phyloP scores from a whole-genome alignment of 2,797 vertebrate species.

The Amazona finschi region DNA sequence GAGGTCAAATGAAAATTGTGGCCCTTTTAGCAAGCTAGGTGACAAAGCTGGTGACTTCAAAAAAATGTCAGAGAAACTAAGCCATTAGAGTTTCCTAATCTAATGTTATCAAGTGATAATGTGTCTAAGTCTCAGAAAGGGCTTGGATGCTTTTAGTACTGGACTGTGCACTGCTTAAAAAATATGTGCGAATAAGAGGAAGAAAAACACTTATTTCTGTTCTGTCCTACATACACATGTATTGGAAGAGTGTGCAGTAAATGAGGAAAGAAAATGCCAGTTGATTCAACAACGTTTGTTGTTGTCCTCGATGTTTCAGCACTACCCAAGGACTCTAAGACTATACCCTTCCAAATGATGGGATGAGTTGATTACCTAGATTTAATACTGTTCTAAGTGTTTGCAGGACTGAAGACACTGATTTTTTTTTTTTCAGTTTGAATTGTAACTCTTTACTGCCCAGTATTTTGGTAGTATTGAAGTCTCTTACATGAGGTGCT shows the following conservation, averaged over 20 bases:
- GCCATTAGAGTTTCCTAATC: not conserved
- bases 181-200: not conserved
- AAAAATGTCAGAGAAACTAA: not conserved
- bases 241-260: not conserved
- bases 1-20: not conserved
- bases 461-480: not conserved
- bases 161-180: not conserved
- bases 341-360: not conserved
- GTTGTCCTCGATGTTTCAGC: not conserved
- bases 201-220: not conserved
- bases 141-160: not conserved
- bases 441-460: not conserved
- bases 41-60: not conserved
- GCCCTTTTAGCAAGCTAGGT: not conserved
- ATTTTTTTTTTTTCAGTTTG: not conserved
- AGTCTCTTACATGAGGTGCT: not conserved
- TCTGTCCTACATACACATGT: rapidly evolving
- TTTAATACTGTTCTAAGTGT: not conserved
- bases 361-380: not conserved
- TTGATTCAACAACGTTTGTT: not conserved
- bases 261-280: not conserved
- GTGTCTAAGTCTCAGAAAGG: not conserved
- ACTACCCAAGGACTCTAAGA: not conserved
- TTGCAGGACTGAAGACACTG: not conserved
- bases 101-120: not conserved